Base-by-base conservation (phyloP, 2,113 vertebrate genomes). In the Barbus barbus region DNA sequence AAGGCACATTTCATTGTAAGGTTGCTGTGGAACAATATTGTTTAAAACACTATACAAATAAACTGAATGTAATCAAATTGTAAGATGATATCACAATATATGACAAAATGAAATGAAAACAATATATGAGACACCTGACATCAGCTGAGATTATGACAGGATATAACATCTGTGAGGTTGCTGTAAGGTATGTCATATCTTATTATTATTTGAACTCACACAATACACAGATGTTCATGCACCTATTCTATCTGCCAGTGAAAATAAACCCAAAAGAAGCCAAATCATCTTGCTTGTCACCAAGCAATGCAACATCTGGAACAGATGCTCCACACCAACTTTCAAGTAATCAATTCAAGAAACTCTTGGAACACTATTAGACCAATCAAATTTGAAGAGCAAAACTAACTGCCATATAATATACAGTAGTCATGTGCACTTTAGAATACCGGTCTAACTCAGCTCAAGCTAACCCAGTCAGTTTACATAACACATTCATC, bases 271-370 rank as follows among this genome's bases (percentile, higher is more conserved):
- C 60, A 28, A 14, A 28, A 63, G 11, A 63, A 63, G 60, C n/a
- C 11, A 24, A 61, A 61, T n/a, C 58, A n/a, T 61, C 58, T 61
- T 24, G 58, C 58, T 14, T 63, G 24, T 63, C 60, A 28, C 60
- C 26, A 63, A 61, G n/a, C n/a, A 61, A 61, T 61, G 24, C n/a
- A 61, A 63, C 60, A 63, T 63, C 60, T 63, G 60, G 60, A 63
- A 63, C n/a, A 63, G 60, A 28, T 63, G 60, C 60, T 28, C 24
- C 3, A 28, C 24, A 26, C n/a, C 58, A 61, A 26, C 58, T 61
- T 61, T 61, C 24, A 63, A 63, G 4, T 26, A 63, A 63, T 63
- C 24, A 28, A 3, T 63, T 26, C n/a, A 63, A 28, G 26, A 63
- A 63, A 26, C 60, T 63, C 24, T 26, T 24, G 9, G 24, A 61